Evolutionary conservation across 1,140 invertebrate species (phyloP).

Genomic region (Propsilocerus akamusi): DNA sequence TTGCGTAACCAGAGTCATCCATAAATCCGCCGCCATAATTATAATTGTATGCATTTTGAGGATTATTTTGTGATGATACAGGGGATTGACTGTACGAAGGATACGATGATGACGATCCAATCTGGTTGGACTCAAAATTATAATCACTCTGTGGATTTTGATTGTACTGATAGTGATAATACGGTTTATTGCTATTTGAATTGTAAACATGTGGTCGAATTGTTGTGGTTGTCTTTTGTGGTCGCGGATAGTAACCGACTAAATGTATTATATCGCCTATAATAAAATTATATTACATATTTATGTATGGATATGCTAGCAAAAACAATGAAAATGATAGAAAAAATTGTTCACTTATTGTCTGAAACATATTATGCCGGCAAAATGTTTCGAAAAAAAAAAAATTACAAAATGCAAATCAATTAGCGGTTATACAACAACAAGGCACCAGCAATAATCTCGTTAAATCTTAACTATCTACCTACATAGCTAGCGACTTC

Average conservation of each 20-base stretch:
- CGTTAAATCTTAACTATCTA: too few species aligned
- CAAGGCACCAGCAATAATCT: neutral
- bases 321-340: too few species aligned
- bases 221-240: neutral
- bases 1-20: neutral
- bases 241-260: constrained; percentile 31
- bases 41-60: neutral
- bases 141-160: neutral
- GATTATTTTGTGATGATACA: neutral
- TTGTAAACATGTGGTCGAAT: neutral
- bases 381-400: neutral
- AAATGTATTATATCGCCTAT: constrained; percentile 36
- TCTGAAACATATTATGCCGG: constrained; percentile 8
- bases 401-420: constrained; percentile 1
- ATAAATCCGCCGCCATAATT: neutral
- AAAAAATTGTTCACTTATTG: too few species aligned
- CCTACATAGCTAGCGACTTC: too few species aligned
- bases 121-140: neutral
- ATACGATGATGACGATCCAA: neutral
- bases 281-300: neutral
- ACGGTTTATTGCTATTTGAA: neutral
- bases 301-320: too few species aligned
- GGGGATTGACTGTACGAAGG: neutral
- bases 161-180: neutral
- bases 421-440: constrained; percentile 1